A percentile compares a stretch with the other conserved stretches of the same genome.
phyloP scores from a whole-genome alignment of 2,888 invertebrate genomes.

The Agriotes lineatus region DNA sequence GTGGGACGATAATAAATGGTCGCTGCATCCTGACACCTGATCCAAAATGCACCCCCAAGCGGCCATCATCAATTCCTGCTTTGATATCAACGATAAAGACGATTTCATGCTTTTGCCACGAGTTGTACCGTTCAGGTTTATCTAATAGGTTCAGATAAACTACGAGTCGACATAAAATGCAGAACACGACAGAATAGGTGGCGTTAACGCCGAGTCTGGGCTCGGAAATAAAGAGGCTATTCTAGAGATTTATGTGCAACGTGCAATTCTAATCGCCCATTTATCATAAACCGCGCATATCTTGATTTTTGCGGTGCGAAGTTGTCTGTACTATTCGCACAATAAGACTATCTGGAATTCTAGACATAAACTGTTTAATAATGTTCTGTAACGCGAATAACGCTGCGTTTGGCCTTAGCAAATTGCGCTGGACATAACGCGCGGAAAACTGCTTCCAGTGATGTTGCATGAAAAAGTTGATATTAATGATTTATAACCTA shows the following conservation, averaged over 20 bases:
- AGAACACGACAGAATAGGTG: slow-evolving; percentile 18
- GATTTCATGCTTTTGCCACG: slow-evolving; percentile 22
- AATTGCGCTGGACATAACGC: too few relatives aligned
- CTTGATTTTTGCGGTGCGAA: slow-evolving; percentile 21
- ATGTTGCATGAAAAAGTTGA: too few relatives aligned
- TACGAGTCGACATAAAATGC: slow-evolving; percentile 25
- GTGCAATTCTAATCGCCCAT: slow-evolving; percentile 22
- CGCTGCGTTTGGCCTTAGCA: too few relatives aligned
- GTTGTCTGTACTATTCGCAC: slow-evolving; percentile 19
- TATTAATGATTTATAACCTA: too few relatives aligned
- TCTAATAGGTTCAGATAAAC: slow-evolving; percentile 28
- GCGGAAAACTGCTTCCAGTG: too few relatives aligned
- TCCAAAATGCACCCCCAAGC: too few relatives aligned
- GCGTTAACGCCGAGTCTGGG: slow-evolving; percentile 18
- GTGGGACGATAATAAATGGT: too few relatives aligned
- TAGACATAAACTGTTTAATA: slow-evolving; percentile 21
- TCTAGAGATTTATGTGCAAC: slow-evolving; percentile 25
- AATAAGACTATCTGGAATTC: slow-evolving; percentile 2
- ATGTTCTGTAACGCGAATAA: slow-evolving; percentile 10
- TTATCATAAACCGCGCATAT: slow-evolving; percentile 23
- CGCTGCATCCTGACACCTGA: too few relatives aligned
- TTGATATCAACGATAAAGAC: slow-evolving; percentile 21
- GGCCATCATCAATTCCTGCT: slow-evolving; percentile 21
- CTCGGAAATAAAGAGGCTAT: slow-evolving; percentile 20
- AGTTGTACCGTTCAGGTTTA: slow-evolving; percentile 22